phyloP scores from a whole-genome alignment of 2,797 vertebrate genomes.

The Thamnophis elegans region DNA sequence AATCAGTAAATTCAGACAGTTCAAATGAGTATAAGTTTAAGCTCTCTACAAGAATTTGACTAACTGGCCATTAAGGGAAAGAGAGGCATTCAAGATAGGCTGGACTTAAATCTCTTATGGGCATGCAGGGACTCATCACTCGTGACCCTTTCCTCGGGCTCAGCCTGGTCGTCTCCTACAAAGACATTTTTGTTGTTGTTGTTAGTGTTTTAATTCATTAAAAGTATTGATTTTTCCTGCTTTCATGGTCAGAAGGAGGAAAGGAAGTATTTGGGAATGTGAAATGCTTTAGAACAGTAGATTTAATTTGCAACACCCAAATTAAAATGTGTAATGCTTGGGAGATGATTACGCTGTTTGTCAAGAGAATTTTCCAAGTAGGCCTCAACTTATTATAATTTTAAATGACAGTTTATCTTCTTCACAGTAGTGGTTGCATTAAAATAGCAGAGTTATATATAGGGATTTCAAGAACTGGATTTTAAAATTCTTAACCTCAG shows the following conservation, averaged over 20 bases:
- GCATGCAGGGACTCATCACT: no score
- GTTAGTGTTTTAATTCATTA: not conserved
- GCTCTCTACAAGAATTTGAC: no score
- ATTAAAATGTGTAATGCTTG: not conserved
- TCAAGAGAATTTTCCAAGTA: constrained; percentile 5
- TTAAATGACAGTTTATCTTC: not conserved
- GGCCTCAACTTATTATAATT: not conserved
- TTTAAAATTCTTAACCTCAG: not conserved
- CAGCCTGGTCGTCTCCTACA: no score
- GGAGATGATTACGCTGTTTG: constrained; percentile 1
- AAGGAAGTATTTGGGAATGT: not conserved
- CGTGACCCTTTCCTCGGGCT: no score
- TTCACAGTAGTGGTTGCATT: not conserved
- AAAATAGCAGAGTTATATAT: not conserved
- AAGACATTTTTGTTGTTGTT: not conserved
- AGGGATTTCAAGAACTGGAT: not conserved
- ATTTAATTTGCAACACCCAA: not conserved
- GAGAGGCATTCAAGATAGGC: no score
- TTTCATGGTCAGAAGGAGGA: not conserved
- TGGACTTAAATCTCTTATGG: no score
- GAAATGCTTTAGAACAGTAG: not conserved
- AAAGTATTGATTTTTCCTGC: not conserved
- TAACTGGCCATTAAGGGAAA: no score
- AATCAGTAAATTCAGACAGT: no score
- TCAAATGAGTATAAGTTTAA: no score